A percentile compares a stretch with the other conserved stretches of the same genome.
Conservation (phyloP, 2,888 invertebrate genomes). For the Watsonalla binaria region DNA sequence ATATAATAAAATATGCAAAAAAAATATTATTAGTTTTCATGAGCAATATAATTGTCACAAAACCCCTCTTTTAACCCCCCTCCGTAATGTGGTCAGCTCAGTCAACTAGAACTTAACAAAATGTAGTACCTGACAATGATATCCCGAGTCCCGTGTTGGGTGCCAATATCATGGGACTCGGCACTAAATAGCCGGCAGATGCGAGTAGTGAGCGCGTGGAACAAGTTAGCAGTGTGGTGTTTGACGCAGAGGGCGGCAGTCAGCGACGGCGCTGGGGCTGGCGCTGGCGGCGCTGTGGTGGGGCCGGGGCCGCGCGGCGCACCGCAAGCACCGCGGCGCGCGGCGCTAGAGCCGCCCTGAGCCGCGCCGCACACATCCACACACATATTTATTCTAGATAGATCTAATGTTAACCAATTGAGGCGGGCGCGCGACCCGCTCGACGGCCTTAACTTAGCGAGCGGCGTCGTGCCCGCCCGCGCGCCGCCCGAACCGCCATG, state of each 20-base stretch:
- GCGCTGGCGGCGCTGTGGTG: slow-evolving; percentile 62
- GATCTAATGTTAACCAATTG: slow-evolving; percentile 74
- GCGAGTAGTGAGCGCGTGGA: slow-evolving; percentile 1
- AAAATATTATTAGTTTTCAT: no score
- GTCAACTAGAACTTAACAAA: no score
- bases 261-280: slow-evolving; percentile 50
- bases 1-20: not conserved
- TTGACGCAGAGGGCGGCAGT: slow-evolving; percentile 49
- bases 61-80: no score
- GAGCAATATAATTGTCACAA: slow-evolving; percentile 9
- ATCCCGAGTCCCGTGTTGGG: slow-evolving; percentile 6
- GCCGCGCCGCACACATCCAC: slow-evolving; percentile 23
- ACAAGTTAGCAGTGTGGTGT: slow-evolving; percentile 14
- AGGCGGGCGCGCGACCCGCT: slow-evolving; percentile 53
- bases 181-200: not conserved
- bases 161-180: not conserved
- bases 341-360: slow-evolving; percentile 77
- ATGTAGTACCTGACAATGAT: no score
- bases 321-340: slow-evolving; percentile 78
- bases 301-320: slow-evolving; percentile 58
- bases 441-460: slow-evolving; percentile 53
- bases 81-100: no score
- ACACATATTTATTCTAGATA: slow-evolving; percentile 73
- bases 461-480: slow-evolving; percentile 46
- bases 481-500: slow-evolving; percentile 42